Evolutionary conservation across 2,113 vertebrate genomes (phyloP).

Genomic region (Upupa epops): DNA sequence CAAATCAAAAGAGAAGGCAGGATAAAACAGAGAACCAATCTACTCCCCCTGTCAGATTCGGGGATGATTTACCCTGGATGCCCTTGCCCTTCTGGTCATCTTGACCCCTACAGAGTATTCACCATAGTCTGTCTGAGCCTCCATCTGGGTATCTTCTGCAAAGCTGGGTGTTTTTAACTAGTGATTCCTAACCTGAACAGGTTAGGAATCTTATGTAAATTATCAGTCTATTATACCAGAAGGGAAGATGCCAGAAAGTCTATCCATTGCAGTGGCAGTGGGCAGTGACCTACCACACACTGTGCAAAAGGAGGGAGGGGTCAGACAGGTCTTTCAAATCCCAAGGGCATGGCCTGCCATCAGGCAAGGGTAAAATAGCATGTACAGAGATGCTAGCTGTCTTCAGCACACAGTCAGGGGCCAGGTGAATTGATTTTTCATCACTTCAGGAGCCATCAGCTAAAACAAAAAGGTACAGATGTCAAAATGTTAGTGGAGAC

Average conservation of each 20-base stretch:
- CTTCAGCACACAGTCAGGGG: background rate
- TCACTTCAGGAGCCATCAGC: background rate
- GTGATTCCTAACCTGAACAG: fast-evolving
- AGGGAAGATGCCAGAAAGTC: background rate
- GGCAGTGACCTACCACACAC: background rate
- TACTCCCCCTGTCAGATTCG: background rate
- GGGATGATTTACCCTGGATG: background rate
- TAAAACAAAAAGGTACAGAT: background rate
- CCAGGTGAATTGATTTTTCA: background rate
- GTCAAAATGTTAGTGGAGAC: background rate
- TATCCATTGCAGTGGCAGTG: background rate
- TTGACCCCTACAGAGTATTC: background rate
- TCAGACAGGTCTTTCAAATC: background rate
- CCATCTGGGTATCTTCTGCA: background rate
- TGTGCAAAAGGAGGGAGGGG: background rate
- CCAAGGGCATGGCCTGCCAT: background rate
- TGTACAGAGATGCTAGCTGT: background rate
- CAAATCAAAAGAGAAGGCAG: background rate
- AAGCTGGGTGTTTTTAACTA: background rate
- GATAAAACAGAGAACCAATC: background rate
- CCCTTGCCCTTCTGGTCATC: background rate
- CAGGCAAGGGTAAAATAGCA: background rate
- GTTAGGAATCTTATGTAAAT: background rate
- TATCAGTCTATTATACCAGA: background rate
- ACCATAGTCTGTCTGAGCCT: background rate